Conservation (phyloP, 2,888 invertebrate genomes). For the Amiota communis region DNA sequence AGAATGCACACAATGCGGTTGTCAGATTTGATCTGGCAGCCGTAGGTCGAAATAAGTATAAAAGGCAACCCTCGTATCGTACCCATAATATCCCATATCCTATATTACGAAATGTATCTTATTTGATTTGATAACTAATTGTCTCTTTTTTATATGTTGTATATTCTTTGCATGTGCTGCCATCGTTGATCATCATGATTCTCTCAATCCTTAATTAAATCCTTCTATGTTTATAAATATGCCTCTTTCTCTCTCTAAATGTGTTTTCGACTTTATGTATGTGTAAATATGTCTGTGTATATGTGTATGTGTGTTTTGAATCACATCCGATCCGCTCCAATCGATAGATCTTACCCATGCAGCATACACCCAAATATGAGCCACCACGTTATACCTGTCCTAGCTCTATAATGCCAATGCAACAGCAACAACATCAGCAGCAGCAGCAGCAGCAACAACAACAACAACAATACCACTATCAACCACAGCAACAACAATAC, state of each 20-base stretch:
- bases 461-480: constrained; percentile 50
- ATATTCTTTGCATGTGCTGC: constrained; percentile 54
- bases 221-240: constrained; percentile 18
- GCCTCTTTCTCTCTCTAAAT: background rate
- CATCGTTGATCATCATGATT: constrained; percentile 24
- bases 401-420: constrained; percentile 68
- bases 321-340: background rate
- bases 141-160: constrained; percentile 35
- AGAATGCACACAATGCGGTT: no score
- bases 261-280: constrained; percentile 13
- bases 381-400: constrained; percentile 73
- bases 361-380: constrained; percentile 72
- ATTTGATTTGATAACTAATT: constrained; percentile 25
- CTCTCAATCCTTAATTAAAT: background rate
- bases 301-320: constrained; percentile 17
- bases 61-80: no score
- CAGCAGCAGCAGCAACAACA: constrained; percentile 53
- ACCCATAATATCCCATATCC: no score
- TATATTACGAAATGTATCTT: no score
- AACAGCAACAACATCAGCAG: constrained; percentile 63
- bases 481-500: constrained; percentile 60
- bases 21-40: no score
- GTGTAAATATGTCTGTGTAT: constrained; percentile 13
- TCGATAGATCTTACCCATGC: constrained; percentile 69
- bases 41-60: no score